A percentile compares a stretch with the other conserved stretches of the same genome.
Conservation (phyloP, 2,113 vertebrate genomes). For the Hippocampus barbouri region DNA sequence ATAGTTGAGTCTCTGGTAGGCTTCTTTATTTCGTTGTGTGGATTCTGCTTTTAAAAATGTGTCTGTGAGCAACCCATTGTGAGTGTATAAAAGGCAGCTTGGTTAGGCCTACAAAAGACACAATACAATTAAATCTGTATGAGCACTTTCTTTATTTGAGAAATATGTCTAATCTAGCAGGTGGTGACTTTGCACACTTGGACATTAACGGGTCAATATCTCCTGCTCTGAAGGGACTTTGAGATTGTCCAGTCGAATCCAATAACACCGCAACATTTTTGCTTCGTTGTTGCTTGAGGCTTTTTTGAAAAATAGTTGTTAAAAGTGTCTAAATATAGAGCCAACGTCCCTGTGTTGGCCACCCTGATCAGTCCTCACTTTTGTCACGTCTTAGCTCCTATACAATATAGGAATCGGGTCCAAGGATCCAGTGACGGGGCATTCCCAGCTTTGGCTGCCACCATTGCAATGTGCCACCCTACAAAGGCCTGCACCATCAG, state of each 20-base stretch:
- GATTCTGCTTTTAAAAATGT: too few relatives aligned
- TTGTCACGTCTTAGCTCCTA: slow-evolving; percentile 1
- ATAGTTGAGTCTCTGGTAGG: too few relatives aligned
- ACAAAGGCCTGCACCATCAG: slow-evolving; percentile 68
- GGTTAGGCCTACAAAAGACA: too few relatives aligned
- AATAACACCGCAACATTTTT: neutral
- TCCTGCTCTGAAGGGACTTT: neutral
- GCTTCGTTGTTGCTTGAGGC: neutral
- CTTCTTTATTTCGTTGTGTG: too few relatives aligned
- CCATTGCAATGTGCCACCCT: slow-evolving; percentile 64
- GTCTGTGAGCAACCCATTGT: too few relatives aligned
- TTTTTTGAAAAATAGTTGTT: neutral
- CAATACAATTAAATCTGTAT: too few relatives aligned
- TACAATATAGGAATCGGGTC: neutral
- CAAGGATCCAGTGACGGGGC: slow-evolving; percentile 40
- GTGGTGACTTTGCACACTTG: neutral
- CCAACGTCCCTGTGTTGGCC: neutral
- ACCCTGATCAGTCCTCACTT: neutral
- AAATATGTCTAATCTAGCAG: neutral
- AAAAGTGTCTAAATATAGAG: neutral
- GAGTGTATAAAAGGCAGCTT: too few relatives aligned
- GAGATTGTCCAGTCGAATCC: neutral
- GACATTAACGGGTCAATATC: neutral
- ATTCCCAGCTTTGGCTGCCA: slow-evolving; percentile 50
- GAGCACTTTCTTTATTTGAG: too few relatives aligned